Base-by-base conservation (phyloP, 2,888 invertebrate species). In the Dendrolimus pini region DNA sequence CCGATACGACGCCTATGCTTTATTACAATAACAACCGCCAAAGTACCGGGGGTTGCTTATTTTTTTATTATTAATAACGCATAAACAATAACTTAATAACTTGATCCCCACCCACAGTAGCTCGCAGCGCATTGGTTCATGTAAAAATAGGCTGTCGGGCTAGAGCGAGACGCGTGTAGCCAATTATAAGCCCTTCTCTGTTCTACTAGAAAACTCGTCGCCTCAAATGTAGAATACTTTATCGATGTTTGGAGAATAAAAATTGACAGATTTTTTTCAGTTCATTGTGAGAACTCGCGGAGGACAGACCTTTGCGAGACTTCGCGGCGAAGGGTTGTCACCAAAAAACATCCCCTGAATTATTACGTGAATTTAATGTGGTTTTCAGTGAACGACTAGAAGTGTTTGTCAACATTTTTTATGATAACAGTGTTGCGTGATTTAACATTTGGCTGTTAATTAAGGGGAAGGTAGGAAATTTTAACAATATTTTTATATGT, bases 231-330 rank as follows among this genome's bases (percentile, higher is more conserved):
- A 80, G 85, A 85, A 85, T 85, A 85, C 84, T 85, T 83, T 89
- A 88, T 90, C 85, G 89, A 90, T 89, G 89, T 85, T 88, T 79
- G 85, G 83, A 82, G 84, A 86, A 88, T 91, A 90, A 90, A 91
- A 91, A 91, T 91, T 91, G 90, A 89, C 89, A 88, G 89, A 85
- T 85, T 90, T 91, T 90, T 91, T 90, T 88, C 88, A 91, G 91
- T 91, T 78, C 80, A 83, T 83, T 84, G 85, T 83, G 80, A 80
- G 82, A 72, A 69, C 77, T 71, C 62, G 74, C 54, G 63, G 66
- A 69, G 77, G 69, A 63, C 79, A 82, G 73, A 83, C 78, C 68
- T 70, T 55, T 69, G 64, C 68, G 69, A 64, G 67, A 69, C 64
- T 63, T 69, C 65, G 70, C 56, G 63, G 57, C 72, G 80, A 80